phyloP scores from a whole-genome alignment of 1,140 invertebrate species.

The Trichomalopsis sarcophagae region DNA sequence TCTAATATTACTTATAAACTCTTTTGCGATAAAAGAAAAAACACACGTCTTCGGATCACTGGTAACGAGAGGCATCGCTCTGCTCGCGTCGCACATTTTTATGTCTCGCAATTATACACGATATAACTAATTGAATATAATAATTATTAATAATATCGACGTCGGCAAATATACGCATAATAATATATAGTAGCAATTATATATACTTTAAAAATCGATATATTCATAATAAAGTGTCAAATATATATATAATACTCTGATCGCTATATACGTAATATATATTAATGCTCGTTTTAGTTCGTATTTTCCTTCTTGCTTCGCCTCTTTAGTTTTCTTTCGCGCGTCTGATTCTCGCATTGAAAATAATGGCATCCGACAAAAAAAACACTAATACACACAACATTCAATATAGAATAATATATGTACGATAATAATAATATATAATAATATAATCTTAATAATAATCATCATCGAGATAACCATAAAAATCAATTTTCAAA shows the following conservation, averaged over 20 bases:
- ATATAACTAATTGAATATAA: constrained; percentile 51
- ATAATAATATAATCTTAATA: constrained; percentile 58
- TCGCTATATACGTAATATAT: constrained; percentile 66
- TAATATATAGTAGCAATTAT: constrained; percentile 50
- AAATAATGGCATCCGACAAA: constrained; percentile 54
- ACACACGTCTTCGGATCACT: constrained; percentile 31
- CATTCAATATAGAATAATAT: constrained; percentile 69
- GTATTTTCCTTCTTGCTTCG: constrained; percentile 53
- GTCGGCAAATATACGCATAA: constrained; percentile 40
- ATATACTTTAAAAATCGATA: constrained; percentile 53
- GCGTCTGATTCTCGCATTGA: constrained; percentile 42
- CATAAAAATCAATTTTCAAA: constrained; percentile 44
- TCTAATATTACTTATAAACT: constrained; percentile 12
- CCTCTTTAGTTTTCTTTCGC: constrained; percentile 20
- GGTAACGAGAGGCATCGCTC: constrained; percentile 21
- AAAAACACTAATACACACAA: constrained; percentile 70
- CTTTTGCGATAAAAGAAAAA: constrained; percentile 16
- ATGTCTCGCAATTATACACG: constrained; percentile 11
- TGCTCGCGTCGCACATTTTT: constrained; percentile 23
- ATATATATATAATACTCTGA: constrained; percentile 70
- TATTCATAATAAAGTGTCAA: constrained; percentile 63
- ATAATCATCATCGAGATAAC: constrained; percentile 53
- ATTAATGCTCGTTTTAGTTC: constrained; percentile 42
- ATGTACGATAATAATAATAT: constrained; percentile 57
- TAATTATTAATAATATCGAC: constrained; percentile 63